These are phyloP conservation scores for Drosophila aff. DNA, from an alignment of 1,140 invertebrate species.

Conservation along the genomic window DNA sequence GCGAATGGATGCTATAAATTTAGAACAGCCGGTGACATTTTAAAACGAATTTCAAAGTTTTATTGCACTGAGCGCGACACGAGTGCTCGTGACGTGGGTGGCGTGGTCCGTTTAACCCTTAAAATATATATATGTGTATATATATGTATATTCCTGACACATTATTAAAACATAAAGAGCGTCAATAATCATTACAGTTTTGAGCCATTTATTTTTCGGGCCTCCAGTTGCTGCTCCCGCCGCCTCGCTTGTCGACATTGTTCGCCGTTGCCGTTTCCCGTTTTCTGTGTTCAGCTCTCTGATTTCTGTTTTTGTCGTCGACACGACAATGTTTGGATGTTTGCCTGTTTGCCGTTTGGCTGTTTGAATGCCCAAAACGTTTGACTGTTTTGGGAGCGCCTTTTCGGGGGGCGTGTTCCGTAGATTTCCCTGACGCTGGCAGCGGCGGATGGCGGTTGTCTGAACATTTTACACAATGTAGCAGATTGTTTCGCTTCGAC, in stretches of 20 bases:
- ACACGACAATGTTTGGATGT: slow-evolving; percentile 54
- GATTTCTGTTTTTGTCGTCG: slow-evolving; percentile 29
- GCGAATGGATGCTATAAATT: slow-evolving; percentile 73
- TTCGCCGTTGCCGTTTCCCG: slow-evolving; percentile 29
- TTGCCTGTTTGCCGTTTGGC: slow-evolving; percentile 28
- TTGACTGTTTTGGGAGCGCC: slow-evolving; percentile 30
- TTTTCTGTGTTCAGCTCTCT: slow-evolving; percentile 16
- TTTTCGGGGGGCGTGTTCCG: slow-evolving; percentile 48
- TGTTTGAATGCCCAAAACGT: slow-evolving; percentile 23
- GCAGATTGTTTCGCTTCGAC: slow-evolving; percentile 73
- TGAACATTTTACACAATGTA: slow-evolving; percentile 76
- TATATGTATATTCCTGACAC: slow-evolving; percentile 65
- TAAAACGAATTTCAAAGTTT: slow-evolving; percentile 82
- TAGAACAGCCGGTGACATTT: slow-evolving; percentile 73
- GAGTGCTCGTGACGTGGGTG: slow-evolving; percentile 74
- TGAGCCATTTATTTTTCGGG: slow-evolving; percentile 70
- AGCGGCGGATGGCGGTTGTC: slow-evolving; percentile 48
- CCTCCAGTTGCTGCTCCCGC: slow-evolving; percentile 14
- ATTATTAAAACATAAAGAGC: slow-evolving; percentile 84
- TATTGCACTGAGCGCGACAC: slow-evolving; percentile 63
- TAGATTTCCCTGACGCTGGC: slow-evolving; percentile 60
- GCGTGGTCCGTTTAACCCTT: slow-evolving; percentile 73
- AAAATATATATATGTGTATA: slow-evolving; percentile 50
- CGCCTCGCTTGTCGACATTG: slow-evolving; percentile 46
- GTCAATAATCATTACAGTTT: slow-evolving; percentile 83